A percentile compares a stretch with the other conserved stretches of the same genome.
Conservation (phyloP, 2,888 invertebrate species). For the Ophion obscuratus region DNA sequence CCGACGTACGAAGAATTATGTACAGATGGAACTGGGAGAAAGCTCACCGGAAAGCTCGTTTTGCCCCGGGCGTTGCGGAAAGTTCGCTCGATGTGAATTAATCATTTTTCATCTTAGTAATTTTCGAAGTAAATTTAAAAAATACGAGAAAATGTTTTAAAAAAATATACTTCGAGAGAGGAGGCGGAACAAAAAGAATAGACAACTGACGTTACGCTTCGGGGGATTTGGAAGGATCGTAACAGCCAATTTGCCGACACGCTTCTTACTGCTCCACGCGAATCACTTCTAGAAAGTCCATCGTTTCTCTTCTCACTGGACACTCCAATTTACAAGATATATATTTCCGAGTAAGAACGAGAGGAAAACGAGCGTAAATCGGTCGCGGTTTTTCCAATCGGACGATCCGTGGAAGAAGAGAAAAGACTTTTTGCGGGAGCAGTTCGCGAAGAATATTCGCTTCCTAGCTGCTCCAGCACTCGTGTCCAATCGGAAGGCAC, state of each 20-base stretch:
- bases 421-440: too few species aligned
- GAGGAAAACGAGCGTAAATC: neutral
- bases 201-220: constrained; percentile 9
- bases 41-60: too few species aligned
- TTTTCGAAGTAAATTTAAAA: too few species aligned
- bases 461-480: too few species aligned
- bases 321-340: neutral
- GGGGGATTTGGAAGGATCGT: constrained; percentile 2
- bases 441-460: too few species aligned
- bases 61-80: too few species aligned
- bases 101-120: too few species aligned
- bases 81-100: too few species aligned
- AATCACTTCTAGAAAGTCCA: constrained; percentile 43
- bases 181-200: neutral
- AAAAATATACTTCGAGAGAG: neutral
- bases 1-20: too few species aligned
- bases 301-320: constrained; percentile 7
- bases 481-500: too few species aligned
- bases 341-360: neutral
- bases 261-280: constrained; percentile 25
- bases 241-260: constrained; percentile 36
- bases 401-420: too few species aligned
- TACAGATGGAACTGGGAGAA: too few species aligned
- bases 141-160: neutral
- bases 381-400: constrained; percentile 1